Percentiles rank a stretch among this genome's conserved stretches.
phyloP scores from a whole-genome alignment of 2,797 vertebrate genomes.

The Pterois miles region DNA sequence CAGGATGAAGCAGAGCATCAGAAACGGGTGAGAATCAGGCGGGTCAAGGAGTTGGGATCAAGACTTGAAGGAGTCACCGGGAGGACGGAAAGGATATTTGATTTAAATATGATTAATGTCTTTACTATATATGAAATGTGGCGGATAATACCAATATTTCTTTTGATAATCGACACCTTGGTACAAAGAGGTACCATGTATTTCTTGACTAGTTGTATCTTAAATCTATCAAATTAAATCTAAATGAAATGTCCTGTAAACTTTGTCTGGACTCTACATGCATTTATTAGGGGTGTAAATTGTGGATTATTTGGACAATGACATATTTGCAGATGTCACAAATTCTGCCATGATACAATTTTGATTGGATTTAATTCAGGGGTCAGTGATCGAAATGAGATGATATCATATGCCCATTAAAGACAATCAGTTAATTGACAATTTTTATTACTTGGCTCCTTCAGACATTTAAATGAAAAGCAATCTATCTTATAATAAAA shows the following conservation, averaged over 20 bases:
- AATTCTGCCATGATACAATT: too few species aligned
- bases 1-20: slow-evolving; percentile 49
- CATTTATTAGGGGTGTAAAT: too few species aligned
- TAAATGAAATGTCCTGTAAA: neutral
- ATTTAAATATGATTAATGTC: neutral
- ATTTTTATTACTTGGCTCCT: too few species aligned
- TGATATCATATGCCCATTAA: too few species aligned
- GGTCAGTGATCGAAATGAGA: too few species aligned
- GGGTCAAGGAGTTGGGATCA: slow-evolving; percentile 42
- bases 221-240: neutral
- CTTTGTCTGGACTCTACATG: neutral
- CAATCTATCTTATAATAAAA: too few species aligned
- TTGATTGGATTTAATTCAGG: too few species aligned
- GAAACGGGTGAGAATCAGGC: slow-evolving; percentile 5
- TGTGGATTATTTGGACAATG: too few species aligned
- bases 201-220: neutral
- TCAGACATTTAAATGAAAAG: too few species aligned
- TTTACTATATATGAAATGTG: neutral
- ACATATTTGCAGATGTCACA: too few species aligned
- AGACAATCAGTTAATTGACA: too few species aligned
- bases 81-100: neutral
- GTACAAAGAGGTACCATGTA: neutral
- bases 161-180: neutral
- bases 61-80: too few species aligned
- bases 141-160: neutral